phyloP scores from a whole-genome alignment of 2,797 vertebrate species.

The Pseudotriccus pelzelni region DNA sequence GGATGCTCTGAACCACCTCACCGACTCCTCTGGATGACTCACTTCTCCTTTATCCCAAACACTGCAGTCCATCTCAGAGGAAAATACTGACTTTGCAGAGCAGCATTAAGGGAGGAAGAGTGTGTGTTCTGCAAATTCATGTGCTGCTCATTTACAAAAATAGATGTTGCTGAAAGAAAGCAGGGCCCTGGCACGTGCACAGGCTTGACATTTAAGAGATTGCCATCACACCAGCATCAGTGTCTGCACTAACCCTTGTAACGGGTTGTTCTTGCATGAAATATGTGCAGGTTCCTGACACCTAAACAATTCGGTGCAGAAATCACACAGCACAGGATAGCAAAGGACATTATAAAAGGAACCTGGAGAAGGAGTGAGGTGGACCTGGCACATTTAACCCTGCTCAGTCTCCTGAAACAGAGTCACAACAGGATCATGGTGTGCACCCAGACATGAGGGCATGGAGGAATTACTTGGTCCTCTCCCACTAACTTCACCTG shows the following conservation, averaged over 20 bases:
- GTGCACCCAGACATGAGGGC: neutral
- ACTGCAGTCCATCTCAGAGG: neutral
- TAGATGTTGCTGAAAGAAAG: neutral
- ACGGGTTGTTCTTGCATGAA: neutral
- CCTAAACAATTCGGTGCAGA: neutral
- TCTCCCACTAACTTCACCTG: fast-evolving
- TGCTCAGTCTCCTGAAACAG: neutral
- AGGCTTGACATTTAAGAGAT: neutral
- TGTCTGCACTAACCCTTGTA: neutral
- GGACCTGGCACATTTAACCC: neutral
- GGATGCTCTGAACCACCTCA: neutral
- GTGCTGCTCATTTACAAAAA: neutral
- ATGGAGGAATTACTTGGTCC: neutral
- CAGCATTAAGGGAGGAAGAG: neutral
- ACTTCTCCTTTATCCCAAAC: neutral
- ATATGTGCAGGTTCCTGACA: neutral
- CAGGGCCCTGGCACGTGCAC: neutral
- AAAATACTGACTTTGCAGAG: neutral
- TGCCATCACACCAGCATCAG: neutral
- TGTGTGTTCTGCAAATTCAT: neutral
- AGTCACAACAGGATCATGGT: neutral
- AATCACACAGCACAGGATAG: neutral
- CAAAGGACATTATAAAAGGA: neutral
- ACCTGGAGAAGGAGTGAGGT: neutral
- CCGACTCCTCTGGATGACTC: neutral